Conservation (phyloP, 2,797 vertebrate species). For the Scarus forsteni region DNA sequence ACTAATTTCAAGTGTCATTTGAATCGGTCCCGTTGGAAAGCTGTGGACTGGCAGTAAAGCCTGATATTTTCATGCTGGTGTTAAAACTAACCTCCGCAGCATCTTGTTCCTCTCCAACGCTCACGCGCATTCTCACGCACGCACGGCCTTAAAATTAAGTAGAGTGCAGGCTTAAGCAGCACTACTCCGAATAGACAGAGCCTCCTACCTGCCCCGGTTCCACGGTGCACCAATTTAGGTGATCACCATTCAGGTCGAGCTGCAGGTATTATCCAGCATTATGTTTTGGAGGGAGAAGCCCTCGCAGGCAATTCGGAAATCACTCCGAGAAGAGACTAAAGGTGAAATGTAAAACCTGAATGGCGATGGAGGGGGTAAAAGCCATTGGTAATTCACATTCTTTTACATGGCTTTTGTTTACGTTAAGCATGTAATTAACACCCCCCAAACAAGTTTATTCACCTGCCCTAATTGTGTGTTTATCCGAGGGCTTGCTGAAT, state of each 20-base stretch:
- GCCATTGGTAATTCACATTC: slow-evolving; percentile 84
- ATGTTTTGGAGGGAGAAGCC: slow-evolving; percentile 64
- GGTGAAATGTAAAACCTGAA: slow-evolving; percentile 85
- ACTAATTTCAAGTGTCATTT: slow-evolving; percentile 92
- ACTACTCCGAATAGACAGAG: slow-evolving; percentile 72
- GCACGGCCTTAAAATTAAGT: slow-evolving; percentile 57
- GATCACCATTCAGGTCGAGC: slow-evolving; percentile 68
- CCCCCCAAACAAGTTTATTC: slow-evolving; percentile 88
- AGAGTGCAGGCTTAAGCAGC: slow-evolving; percentile 70
- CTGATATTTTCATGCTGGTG: slow-evolving; percentile 87
- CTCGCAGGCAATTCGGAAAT: slow-evolving; percentile 82
- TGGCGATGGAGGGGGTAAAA: slow-evolving; percentile 71
- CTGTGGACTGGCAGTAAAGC: slow-evolving; percentile 88
- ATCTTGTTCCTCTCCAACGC: slow-evolving; percentile 6
- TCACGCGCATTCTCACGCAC: slow-evolving; percentile 13
- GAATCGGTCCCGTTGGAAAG: slow-evolving; percentile 90
- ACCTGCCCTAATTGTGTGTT: slow-evolving; percentile 90
- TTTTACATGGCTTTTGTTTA: slow-evolving; percentile 88
- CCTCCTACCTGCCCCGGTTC: slow-evolving; percentile 66
- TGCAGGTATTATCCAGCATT: slow-evolving; percentile 73
- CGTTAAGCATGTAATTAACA: slow-evolving; percentile 89
- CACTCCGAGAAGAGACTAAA: slow-evolving; percentile 69
- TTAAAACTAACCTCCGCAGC: slow-evolving; percentile 76
- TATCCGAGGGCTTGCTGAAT: slow-evolving; percentile 84
- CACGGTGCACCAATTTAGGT: slow-evolving; percentile 67